A percentile compares a stretch with the other conserved stretches of the same genome.
phyloP scores from a whole-genome alignment of 1,140 invertebrate genomes.

The Mycetomoellerius zeteki region DNA sequence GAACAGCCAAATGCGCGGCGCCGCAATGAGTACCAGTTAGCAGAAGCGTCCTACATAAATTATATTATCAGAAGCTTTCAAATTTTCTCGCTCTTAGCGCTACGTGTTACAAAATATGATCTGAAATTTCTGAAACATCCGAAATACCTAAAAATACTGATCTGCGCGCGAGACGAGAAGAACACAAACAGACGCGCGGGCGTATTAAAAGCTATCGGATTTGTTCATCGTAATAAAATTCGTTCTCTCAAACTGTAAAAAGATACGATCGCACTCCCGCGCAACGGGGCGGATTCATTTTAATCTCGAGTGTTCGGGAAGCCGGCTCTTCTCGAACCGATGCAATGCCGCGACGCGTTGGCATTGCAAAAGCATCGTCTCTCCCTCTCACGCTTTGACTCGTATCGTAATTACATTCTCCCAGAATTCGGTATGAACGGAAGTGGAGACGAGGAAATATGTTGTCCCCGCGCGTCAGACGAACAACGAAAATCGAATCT shows the following conservation, averaged over 20 bases:
- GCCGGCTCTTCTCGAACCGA: conserved; percentile 22
- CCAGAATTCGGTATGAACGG: conserved; percentile 32
- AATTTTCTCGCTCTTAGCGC: background rate
- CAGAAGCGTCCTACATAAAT: conserved; percentile 31
- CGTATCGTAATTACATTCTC: conserved; percentile 52
- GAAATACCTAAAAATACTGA: conserved; percentile 47
- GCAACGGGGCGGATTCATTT: conserved; percentile 48
- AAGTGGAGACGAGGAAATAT: background rate
- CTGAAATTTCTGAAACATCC: conserved; percentile 27
- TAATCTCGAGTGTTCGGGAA: conserved; percentile 36
- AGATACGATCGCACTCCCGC: background rate
- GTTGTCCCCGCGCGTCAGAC: background rate
- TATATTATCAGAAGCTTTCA: conserved; percentile 9
- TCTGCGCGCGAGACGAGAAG: background rate
- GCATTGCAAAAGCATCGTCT: conserved; percentile 25
- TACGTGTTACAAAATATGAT: conserved; percentile 8
- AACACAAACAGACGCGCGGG: background rate
- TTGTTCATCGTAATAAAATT: conserved; percentile 48
- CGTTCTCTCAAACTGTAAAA: conserved; percentile 55
- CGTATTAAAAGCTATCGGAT: conserved; percentile 44
- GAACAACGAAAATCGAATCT: conserved; percentile 18
- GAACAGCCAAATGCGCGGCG: background rate
- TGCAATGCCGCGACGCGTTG: conserved; percentile 6
- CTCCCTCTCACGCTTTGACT: background rate
- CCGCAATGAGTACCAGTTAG: too few species aligned